A percentile compares a stretch with the other conserved stretches of the same genome.
Evolutionary conservation across 2,113 vertebrate species (phyloP).

Genomic region (Salvelinus sp.): DNA sequence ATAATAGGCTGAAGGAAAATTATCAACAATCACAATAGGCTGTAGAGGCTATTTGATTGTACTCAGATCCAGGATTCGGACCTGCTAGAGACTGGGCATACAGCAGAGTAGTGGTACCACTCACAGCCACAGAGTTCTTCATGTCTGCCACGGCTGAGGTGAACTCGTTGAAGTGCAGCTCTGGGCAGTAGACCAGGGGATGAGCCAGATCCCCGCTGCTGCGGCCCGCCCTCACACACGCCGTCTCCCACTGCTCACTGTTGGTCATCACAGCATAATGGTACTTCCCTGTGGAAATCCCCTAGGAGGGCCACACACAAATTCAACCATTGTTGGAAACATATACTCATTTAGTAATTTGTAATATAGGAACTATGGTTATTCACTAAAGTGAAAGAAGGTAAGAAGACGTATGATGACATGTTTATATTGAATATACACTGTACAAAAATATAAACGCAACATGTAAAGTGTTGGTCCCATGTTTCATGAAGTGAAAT

Average conservation of each 20-base stretch:
- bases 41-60: background rate
- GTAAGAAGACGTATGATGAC: background rate
- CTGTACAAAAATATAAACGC: no score
- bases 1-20: background rate
- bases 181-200: conserved; percentile 94
- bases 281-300: conserved; percentile 94
- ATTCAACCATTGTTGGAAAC: background rate
- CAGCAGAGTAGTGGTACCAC: conserved; percentile 39
- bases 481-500: no score
- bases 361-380: background rate
- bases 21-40: background rate
- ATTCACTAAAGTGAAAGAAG: no score
- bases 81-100: background rate
- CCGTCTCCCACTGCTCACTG: conserved; percentile 89
- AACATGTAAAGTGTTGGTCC: no score
- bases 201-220: conserved; percentile 94
- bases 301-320: conserved; percentile 65
- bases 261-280: conserved; percentile 95
- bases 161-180: conserved; percentile 98
- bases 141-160: conserved; percentile 96
- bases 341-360: background rate
- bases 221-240: conserved; percentile 88
- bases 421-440: background rate
- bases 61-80: background rate
- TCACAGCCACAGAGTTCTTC: conserved; percentile 98